Evolutionary conservation across 92 coral and sea anemone species (phyloP).

Genomic region (Epizoanthus ramosus): DNA sequence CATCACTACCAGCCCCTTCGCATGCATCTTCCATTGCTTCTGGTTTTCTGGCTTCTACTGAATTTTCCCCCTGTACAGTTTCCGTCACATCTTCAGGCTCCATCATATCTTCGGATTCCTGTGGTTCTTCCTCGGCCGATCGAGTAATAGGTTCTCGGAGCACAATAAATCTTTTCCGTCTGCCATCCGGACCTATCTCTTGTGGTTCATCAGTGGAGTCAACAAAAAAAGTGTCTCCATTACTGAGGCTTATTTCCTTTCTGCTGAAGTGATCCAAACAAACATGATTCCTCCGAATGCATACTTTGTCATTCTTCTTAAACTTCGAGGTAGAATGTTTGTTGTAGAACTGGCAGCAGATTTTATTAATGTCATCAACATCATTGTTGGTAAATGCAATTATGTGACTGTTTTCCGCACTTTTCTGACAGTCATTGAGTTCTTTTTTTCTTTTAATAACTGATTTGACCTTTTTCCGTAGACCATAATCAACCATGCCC

Average conservation of each 20-base stretch:
- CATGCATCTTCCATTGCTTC: too few relatives aligned
- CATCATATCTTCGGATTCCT: too few relatives aligned
- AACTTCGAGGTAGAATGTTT: conserved; percentile 27
- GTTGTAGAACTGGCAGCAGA: conserved; percentile 48
- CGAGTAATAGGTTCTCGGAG: too few relatives aligned
- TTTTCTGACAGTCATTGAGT: conserved; percentile 7
- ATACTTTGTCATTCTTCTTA: conserved; percentile 51
- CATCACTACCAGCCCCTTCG: too few relatives aligned
- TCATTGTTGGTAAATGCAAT: conserved; percentile 50
- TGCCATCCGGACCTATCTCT: not conserved
- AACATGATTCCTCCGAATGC: conserved; percentile 40
- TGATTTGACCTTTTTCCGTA: conserved; percentile 17
- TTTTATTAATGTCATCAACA: conserved; percentile 43
- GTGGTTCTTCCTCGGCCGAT: too few relatives aligned
- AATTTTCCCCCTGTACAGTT: too few relatives aligned
- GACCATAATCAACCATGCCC: conserved; percentile 30
- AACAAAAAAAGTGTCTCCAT: conserved; percentile 57
- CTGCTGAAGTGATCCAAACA: conserved; percentile 32
- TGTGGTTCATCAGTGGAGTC: conserved; percentile 1
- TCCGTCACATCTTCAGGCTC: too few relatives aligned
- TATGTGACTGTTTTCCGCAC: conserved; percentile 39
- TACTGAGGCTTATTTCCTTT: conserved; percentile 39
- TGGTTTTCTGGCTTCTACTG: too few relatives aligned
- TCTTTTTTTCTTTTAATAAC: conserved; percentile 23
- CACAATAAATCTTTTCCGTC: too few relatives aligned